Conservation (phyloP, 1,140 invertebrate species). For the Drosophila tropicalis region DNA sequence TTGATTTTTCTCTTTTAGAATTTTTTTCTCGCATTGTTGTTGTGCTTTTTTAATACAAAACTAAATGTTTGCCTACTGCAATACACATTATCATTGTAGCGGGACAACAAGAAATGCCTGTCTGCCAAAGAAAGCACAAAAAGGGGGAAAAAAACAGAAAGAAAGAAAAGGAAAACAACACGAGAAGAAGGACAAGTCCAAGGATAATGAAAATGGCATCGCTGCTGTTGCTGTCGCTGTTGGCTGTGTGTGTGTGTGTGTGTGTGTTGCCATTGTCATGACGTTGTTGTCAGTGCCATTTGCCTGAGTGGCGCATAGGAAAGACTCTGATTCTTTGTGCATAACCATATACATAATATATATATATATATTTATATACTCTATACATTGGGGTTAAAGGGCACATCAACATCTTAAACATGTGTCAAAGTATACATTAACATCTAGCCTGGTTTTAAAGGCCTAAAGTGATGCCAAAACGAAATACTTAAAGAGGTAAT, state of each 20-base stretch:
- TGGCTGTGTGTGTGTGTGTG: slow-evolving; percentile 20
- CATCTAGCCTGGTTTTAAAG: not conserved
- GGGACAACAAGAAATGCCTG: slow-evolving; percentile 34
- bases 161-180: not conserved
- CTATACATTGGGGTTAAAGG: not conserved
- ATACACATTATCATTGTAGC: slow-evolving; percentile 45
- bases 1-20: slow-evolving; percentile 28
- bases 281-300: slow-evolving; percentile 45
- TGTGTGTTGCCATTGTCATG: too few species aligned
- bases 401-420: not conserved
- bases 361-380: not conserved
- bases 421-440: not conserved
- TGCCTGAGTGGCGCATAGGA: slow-evolving; percentile 34
- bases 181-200: slow-evolving; percentile 57
- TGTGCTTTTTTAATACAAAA: slow-evolving; percentile 65
- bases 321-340: slow-evolving; percentile 4
- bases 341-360: not conserved
- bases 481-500: too few species aligned
- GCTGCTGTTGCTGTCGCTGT: slow-evolving; percentile 5
- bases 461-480: too few species aligned
- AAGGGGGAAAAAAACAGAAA: not conserved
- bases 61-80: slow-evolving; percentile 52
- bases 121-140: slow-evolving; percentile 31
- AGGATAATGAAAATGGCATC: slow-evolving; percentile 72
- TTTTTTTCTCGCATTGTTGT: slow-evolving; percentile 2